Base-by-base conservation (phyloP, 2,888 invertebrate species). In the Drosophila anomalata region DNA sequence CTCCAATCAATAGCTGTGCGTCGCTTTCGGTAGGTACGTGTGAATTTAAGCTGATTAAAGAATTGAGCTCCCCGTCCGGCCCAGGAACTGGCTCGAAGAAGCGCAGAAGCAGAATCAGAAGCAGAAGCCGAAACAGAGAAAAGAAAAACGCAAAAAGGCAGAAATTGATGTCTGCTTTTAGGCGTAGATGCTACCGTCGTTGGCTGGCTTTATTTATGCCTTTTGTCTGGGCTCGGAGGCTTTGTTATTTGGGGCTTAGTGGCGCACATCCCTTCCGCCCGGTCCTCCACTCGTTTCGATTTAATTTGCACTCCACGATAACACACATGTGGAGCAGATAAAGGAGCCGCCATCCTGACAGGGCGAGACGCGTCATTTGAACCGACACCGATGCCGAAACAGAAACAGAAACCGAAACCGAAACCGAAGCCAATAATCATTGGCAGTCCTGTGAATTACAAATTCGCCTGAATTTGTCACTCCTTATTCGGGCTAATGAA, bases 41-140 rank as follows among this genome's bases (percentile, higher is more conserved):
- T 89, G 90, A 90, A 87, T 87, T 89, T 90, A 89, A 89, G 89
- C 89, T 89, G 89, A 89, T 89, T 89, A 90, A 89, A 89, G 90
- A 81, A 87, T 87, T 87, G 87, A 65, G 76, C 83, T 63, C 36
- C 57, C 36, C 67, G 14, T 8, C 41, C 41, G 41, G 41, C 41
- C 41, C 41, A 17, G 41, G 14, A 36, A 12, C 48, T 60, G 47
- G 42, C 48, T 24, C 12, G 26, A 52, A 39, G 44, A 31, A 46
- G 46, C 62, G 36, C 52, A 59, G 48, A 50, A 31, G 54, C n/a
- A 47, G 47, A 17, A 46, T 31, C 52, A 59, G 48, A 50, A 31
- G 57, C 55, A 61, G 60, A 42, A 24, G 39, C 44, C 9, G 12
- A 22, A 48, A 52, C 47, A 62, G 24, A 29, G 54, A 17, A 58